These are phyloP conservation scores for Petaurus breviceps DNA, from an alignment of 2,113 vertebrate genomes.

Conservation along the genomic window DNA sequence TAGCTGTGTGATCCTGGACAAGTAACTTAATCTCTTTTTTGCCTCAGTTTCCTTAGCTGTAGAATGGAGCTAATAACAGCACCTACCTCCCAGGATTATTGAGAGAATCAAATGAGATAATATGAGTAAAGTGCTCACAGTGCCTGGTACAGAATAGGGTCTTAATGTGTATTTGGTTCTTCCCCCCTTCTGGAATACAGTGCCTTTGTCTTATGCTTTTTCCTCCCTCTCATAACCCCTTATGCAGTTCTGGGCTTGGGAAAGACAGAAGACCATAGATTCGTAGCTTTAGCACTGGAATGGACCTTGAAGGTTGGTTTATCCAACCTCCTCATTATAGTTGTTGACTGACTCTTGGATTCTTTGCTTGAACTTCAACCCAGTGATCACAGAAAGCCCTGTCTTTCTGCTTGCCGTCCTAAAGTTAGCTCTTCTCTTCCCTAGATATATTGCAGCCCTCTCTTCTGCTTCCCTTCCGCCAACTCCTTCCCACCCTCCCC, in stretches of 20 bases:
- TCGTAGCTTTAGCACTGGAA: background rate
- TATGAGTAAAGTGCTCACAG: background rate
- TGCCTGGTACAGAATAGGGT: background rate
- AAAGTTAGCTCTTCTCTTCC: background rate
- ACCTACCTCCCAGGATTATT: background rate
- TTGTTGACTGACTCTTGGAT: background rate
- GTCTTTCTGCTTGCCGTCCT: background rate
- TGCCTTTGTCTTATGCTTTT: background rate
- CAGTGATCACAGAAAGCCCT: background rate
- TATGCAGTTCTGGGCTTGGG: background rate
- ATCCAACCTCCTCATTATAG: background rate
- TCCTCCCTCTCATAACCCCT: accelerated
- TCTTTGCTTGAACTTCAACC: background rate
- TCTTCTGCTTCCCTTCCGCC: background rate
- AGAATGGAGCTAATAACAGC: background rate
- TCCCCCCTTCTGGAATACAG: background rate
- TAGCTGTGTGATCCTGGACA: background rate
- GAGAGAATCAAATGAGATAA: background rate
- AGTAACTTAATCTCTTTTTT: background rate
- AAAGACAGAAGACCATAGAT: background rate
- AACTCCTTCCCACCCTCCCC: background rate
- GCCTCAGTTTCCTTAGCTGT: background rate
- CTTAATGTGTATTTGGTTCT: background rate
- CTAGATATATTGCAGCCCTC: background rate
- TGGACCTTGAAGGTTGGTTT: background rate